These are phyloP conservation scores for Drosophila saltans DNA, from an alignment of 1,140 invertebrate species.

Conservation along the genomic window DNA sequence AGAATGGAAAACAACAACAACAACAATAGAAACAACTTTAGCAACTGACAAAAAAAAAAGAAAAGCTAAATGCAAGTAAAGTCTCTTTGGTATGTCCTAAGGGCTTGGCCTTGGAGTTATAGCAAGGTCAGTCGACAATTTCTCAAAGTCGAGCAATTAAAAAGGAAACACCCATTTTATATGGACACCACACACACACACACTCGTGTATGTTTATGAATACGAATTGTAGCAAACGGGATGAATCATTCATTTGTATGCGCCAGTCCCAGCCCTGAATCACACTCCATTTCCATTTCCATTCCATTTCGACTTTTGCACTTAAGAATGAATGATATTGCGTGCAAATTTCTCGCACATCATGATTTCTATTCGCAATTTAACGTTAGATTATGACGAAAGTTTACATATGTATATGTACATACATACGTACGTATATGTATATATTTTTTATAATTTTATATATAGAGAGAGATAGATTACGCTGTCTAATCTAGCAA, in stretches of 20 bases:
- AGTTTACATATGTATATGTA: too few relatives aligned
- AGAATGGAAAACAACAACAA: conserved; percentile 4
- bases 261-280: conserved; percentile 20
- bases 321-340: conserved; percentile 13
- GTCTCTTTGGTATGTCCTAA: conserved; percentile 3
- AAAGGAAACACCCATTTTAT: conserved; percentile 11
- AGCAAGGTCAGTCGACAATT: conserved; percentile 11
- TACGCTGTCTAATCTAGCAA: conserved; percentile 26
- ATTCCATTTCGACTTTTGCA: conserved; percentile 9
- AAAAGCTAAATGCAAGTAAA: conserved; percentile 5
- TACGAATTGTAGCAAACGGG: not conserved
- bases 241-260: not conserved
- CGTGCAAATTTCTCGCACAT: conserved; percentile 36
- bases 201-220: too few relatives aligned
- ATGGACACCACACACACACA: not conserved
- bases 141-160: conserved; percentile 10
- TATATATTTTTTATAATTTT: conserved; percentile 11
- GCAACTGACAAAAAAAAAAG: not conserved
- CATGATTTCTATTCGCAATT: conserved; percentile 21
- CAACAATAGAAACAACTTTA: conserved; percentile 12
- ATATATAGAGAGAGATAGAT: conserved; percentile 23
- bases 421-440: not conserved
- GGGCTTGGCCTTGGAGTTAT: conserved; percentile 10
- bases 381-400: conserved; percentile 22
- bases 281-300: not conserved